Evolutionary conservation across 2,113 vertebrate species (phyloP).

Genomic region (Hypocryptadius cinnamomeus): DNA sequence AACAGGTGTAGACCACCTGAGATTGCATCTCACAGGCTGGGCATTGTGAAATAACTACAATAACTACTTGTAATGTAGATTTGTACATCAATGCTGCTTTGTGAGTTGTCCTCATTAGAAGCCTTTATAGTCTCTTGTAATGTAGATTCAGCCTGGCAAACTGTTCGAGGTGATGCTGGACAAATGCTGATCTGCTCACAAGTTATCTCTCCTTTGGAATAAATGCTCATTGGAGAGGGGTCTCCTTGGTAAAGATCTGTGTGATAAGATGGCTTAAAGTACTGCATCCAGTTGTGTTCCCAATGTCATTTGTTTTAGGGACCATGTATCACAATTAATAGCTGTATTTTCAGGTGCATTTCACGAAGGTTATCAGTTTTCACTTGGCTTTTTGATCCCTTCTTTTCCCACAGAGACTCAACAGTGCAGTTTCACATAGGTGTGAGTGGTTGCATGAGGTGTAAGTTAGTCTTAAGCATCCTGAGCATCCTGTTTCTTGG

Average conservation of each 20-base stretch:
- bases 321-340: neutral
- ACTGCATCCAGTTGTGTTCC: neutral
- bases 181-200: neutral
- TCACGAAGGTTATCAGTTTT: neutral
- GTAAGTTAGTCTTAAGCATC: neutral
- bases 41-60: slow-evolving; percentile 59
- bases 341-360: neutral
- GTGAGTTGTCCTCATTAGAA: slow-evolving; percentile 42
- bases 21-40: slow-evolving; percentile 41
- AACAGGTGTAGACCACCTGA: slow-evolving; percentile 58
- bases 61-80: slow-evolving; percentile 46
- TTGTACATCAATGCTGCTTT: slow-evolving; percentile 47
- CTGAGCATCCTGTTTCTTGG: neutral
- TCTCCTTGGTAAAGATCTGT: neutral
- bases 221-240: neutral
- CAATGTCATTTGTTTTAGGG: neutral
- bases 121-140: neutral
- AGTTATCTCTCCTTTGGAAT: neutral
- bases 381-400: neutral
- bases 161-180: slow-evolving; percentile 15
- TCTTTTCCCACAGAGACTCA: neutral
- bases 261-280: neutral
- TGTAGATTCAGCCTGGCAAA: neutral
- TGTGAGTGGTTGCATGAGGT: neutral
- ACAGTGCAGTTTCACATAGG: neutral